Base-by-base conservation (phyloP, 2,888 invertebrate species). In the Ectemnius lituratus region DNA sequence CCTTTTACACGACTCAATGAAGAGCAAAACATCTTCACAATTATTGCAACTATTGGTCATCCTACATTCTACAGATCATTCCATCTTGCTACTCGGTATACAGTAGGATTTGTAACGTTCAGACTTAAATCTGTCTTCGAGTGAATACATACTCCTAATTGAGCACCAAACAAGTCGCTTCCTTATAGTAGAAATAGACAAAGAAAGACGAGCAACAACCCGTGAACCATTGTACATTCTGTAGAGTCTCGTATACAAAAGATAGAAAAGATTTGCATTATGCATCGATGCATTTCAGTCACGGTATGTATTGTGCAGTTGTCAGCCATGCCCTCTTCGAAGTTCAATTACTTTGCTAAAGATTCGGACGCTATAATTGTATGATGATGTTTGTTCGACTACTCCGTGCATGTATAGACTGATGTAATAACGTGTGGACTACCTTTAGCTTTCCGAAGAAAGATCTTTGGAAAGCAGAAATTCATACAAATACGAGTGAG, bases 331-430 rank as follows among this genome's bases (percentile, higher is more conserved):
- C 11, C 37, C 37, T 58, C 27, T 27, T 70, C 58, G 47, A 4
- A 68, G 23, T 63, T 46, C 45, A 56, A 20, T 57, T 59, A 28
- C 57, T 47, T 57, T 60, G 46, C 62, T 69, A 70, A 57, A 72
- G 67, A 56, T 65, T 62, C 57, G 20, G 62, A 18, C 16, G 60
- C 62, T 68, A 63, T 46, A 45, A 70, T 70, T 60, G 18, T 70
- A 62, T 68, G 28, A 62, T 18, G 18, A 52, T 23, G 45, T 37
- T 37, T 37, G 37, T 11, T 37, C 37, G 37, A 37, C 11, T 37
- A 37, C 8, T 37, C 37, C 5, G 37, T 37, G 37, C 37, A 6
- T 11, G 37, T 37, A 11, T 11, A 8, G 11, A 6, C 37, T 6
- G 37, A 11, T 1, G 37, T 23, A 37, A 37, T 37, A 6, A 37